These are phyloP conservation scores for Brachionus koreanus DNA, from an alignment of 1,140 invertebrate species.

Conservation along the genomic window DNA sequence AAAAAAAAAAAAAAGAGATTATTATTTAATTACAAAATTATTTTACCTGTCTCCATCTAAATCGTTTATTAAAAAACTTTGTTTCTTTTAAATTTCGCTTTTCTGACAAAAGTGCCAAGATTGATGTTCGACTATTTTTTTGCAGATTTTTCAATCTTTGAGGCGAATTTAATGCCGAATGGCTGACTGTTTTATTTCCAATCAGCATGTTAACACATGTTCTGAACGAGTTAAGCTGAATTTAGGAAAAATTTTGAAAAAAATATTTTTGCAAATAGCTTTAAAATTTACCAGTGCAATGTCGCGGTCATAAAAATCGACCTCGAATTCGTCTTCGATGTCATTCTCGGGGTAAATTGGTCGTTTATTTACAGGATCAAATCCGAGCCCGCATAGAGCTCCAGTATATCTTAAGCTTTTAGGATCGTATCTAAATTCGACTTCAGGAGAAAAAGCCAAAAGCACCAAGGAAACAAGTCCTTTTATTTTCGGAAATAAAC, in stretches of 20 bases:
- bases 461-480: slow-evolving; percentile 11
- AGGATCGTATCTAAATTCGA: background rate
- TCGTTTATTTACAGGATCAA: background rate
- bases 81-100: slow-evolving; percentile 17
- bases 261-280: background rate
- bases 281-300: background rate
- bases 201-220: background rate
- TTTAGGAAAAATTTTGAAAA: background rate
- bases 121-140: background rate
- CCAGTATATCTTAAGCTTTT: background rate
- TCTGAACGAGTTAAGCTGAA: slow-evolving; percentile 14
- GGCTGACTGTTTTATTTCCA: background rate
- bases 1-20: background rate
- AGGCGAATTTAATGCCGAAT: background rate
- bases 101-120: background rate
- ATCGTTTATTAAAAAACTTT: background rate
- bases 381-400: slow-evolving; percentile 33
- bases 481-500: slow-evolving; percentile 38
- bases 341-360: slow-evolving; percentile 27
- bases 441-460: slow-evolving; percentile 25
- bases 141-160: background rate
- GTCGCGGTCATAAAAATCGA: slow-evolving; percentile 14
- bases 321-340: slow-evolving; percentile 33
- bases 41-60: slow-evolving; percentile 1
- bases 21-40: too few relatives aligned